Evolutionary conservation across 2,797 vertebrate genomes (phyloP).

Genomic region (Pangasius macronema): DNA sequence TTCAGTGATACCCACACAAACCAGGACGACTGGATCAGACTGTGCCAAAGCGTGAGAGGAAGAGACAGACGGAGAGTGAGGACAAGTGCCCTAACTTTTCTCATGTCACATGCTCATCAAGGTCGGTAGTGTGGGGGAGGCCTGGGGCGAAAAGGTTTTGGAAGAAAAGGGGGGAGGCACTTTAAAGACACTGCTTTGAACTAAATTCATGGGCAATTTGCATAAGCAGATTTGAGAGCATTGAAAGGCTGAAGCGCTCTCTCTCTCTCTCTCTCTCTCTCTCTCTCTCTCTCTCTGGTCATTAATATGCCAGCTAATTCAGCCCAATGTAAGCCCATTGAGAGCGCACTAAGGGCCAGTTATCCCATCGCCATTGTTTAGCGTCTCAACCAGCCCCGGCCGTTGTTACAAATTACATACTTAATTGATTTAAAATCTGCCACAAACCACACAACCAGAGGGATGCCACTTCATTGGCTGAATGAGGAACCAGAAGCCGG

Average conservation of each 20-base stretch:
- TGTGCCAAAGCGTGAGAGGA: constrained; percentile 74
- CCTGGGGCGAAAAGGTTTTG: constrained; percentile 67
- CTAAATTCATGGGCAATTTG: constrained; percentile 99
- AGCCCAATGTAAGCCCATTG: constrained; percentile 99
- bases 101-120: constrained; percentile 96
- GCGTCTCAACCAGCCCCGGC: constrained; percentile 86
- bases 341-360: constrained; percentile 98
- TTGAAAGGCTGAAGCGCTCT: constrained; percentile 83
- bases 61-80: constrained; percentile 75
- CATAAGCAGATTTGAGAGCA: constrained; percentile 99
- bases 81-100: constrained; percentile 99
- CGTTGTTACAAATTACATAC: constrained; percentile 99
- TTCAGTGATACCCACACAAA: constrained; percentile 89
- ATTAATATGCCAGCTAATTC: constrained; percentile 99
- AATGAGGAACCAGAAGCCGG: constrained; percentile 54
- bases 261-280: constrained; percentile 64
- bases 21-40: constrained; percentile 99
- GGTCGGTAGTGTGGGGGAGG: constrained; percentile 68
- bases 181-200: constrained; percentile 96
- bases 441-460: constrained; percentile 77
- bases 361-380: constrained; percentile 97
- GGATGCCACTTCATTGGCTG: constrained; percentile 53
- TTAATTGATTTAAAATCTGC: constrained; percentile 90
- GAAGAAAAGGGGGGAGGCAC: constrained; percentile 79
- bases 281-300: constrained; percentile 76